A percentile compares a stretch with the other conserved stretches of the same genome.
Conservation (phyloP, 2,888 invertebrate genomes). For the Byasa hedistus region DNA sequence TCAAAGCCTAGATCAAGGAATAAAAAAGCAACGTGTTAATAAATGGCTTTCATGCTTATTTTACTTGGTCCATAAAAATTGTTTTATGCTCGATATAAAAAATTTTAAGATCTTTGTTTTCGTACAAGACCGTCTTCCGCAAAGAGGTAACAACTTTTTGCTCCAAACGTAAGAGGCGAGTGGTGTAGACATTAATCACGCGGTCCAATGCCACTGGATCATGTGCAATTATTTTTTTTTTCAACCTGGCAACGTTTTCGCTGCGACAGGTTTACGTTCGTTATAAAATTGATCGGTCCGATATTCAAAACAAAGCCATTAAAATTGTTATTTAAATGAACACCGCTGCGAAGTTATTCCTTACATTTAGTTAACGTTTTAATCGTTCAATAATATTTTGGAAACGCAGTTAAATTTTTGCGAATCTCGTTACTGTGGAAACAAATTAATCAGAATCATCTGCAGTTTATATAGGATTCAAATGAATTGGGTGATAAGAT, state of each 20-base stretch:
- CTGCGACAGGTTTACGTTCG: slow-evolving; percentile 24
- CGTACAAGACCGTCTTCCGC: slow-evolving; percentile 18
- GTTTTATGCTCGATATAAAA: slow-evolving; percentile 10
- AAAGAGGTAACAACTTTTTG: slow-evolving; percentile 12
- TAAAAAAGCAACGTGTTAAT: slow-evolving; percentile 14
- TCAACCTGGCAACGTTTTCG: slow-evolving; percentile 17
- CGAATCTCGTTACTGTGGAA: neutral
- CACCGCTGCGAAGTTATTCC: slow-evolving; percentile 11
- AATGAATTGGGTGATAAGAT: no score
- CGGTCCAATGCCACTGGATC: slow-evolving; percentile 29
- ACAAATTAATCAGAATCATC: no score
- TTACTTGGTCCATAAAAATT: slow-evolving; percentile 19
- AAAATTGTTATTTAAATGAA: slow-evolving; percentile 18
- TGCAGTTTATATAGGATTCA: no score
- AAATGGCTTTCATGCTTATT: slow-evolving; percentile 18
- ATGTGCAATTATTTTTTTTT: slow-evolving; percentile 28
- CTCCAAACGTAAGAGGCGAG: slow-evolving; percentile 18
- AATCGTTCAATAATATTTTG: neutral
- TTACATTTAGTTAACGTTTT: slow-evolving; percentile 2
- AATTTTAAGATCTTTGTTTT: slow-evolving; percentile 19
- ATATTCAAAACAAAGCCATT: slow-evolving; percentile 25
- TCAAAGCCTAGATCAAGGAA: neutral
- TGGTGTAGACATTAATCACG: slow-evolving; percentile 22
- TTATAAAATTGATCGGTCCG: slow-evolving; percentile 25
- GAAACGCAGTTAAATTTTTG: neutral